Evolutionary conservation across 2,797 vertebrate genomes (phyloP), one percentile per base, ranked within the genome.

Genomic region (Lagodon rhomboides): DNA sequence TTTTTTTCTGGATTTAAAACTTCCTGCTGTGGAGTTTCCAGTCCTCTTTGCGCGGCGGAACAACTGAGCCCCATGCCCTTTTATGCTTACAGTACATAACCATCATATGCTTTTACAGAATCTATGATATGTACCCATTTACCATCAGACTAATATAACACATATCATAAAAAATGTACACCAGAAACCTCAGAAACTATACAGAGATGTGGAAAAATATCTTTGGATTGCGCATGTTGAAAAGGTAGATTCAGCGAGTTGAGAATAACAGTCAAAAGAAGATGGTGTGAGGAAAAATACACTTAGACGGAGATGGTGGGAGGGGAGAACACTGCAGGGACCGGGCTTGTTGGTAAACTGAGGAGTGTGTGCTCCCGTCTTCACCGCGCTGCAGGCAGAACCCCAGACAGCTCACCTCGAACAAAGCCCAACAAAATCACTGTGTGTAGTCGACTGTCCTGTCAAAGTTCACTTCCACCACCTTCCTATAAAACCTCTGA

Each of bases 141-240:
- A 91, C 91, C 90, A 85, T 90, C 72, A 77, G 82, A 84, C 87
- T 85, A 89, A 90, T 87, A 89, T 85, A 87, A 91, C 69, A 73
- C 74, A 84, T 79, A 90, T 78, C 69, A 63, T 88, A 74, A 89
- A 88, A 93, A 91, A 92, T 92, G 74, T 92, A 93, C 91, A 93
- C 85, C 90, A 85, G 87, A 90, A 90, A 92, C 73, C 85, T 93
- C 78, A 84, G 79, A 91, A 91, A 92, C 83, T 93, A 87, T 94
- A 94, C 91, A 94, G 87, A 94, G 90, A 89, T 87, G 80, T 93
- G 93, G 92, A 93, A 94, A 94, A 95, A 93, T 92, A 93, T 96
- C 95, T 96, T 96, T 96, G 95, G 95, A 96, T 95, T 93, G 94
- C 90, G 93, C 93, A 90, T 91, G 86, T 94, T 91, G 78, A 91